Evolutionary conservation across 1,140 invertebrate species (phyloP).

Genomic region (Pseudomyrmex concolor): DNA sequence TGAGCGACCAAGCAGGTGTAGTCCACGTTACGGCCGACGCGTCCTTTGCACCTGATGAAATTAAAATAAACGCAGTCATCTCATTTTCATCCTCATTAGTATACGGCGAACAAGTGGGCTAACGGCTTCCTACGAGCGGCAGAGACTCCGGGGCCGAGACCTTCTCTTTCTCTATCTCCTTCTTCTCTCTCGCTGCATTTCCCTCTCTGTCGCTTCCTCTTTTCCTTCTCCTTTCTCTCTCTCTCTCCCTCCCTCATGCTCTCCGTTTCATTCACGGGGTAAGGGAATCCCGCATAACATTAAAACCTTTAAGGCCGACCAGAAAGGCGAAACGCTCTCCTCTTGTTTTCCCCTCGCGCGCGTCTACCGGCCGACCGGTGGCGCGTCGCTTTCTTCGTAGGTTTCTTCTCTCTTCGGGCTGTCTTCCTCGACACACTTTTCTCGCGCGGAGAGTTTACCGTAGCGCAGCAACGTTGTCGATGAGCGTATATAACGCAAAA

Average conservation of each 20-base stretch:
- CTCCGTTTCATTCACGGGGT: conserved; percentile 74
- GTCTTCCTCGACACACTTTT: conserved; percentile 33
- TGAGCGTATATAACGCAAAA: neutral
- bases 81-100: conserved; percentile 85
- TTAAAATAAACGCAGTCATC: conserved; percentile 83
- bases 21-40: conserved; percentile 45
- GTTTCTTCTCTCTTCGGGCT: conserved; percentile 51
- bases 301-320: conserved; percentile 75
- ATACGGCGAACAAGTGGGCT: conserved; percentile 83
- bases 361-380: neutral
- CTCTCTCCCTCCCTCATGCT: conserved; percentile 19
- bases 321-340: conserved; percentile 41
- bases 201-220: neutral
- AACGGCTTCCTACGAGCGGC: conserved; percentile 78
- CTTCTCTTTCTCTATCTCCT: conserved; percentile 42
- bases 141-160: conserved; percentile 54
- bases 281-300: conserved; percentile 82
- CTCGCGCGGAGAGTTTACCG: neutral
- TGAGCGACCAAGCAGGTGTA: conserved; percentile 64
- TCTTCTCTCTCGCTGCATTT: conserved; percentile 7
- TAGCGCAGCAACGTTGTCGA: neutral
- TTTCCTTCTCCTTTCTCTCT: neutral
- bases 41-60: conserved; percentile 83
- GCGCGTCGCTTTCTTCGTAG: conserved; percentile 28
- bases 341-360: conserved; percentile 26